phyloP scores from a whole-genome alignment of 1,140 invertebrate species.

The Megathymus violae region DNA sequence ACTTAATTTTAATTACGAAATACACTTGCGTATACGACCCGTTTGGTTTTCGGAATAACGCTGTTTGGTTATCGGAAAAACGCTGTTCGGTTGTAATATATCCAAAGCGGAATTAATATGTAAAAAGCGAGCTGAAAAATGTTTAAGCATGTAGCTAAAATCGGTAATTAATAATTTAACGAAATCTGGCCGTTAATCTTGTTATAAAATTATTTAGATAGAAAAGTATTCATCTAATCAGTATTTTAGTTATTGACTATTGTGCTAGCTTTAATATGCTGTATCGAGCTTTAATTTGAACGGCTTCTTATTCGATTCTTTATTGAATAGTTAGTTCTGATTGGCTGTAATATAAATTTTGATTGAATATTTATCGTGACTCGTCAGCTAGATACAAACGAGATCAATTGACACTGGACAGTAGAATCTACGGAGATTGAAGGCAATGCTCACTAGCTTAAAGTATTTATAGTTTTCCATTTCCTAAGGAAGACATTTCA shows the following conservation, averaged over 20 bases:
- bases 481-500: slow-evolving; percentile 11
- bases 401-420: slow-evolving; percentile 28
- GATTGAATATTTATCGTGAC: slow-evolving; percentile 40
- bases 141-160: no score
- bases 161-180: no score
- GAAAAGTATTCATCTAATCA: no score
- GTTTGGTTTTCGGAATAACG: slow-evolving; percentile 29
- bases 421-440: slow-evolving; percentile 13
- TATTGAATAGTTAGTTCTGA: no score
- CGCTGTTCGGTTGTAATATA: no score
- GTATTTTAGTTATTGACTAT: no score
- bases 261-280: no score
- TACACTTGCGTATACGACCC: slow-evolving; percentile 21
- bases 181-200: no score
- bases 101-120: no score
- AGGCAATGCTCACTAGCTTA: slow-evolving; percentile 5
- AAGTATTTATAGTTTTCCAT: slow-evolving; percentile 5
- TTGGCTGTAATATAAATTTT: slow-evolving; percentile 44
- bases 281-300: slow-evolving; percentile 28
- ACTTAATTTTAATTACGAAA: slow-evolving; percentile 43
- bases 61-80: no score
- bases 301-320: slow-evolving; percentile 9
- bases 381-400: slow-evolving; percentile 24
- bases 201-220: no score
- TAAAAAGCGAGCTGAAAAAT: no score